Base-by-base conservation (phyloP, 37 sponge, comb jelly and placozoan species). In the Chondrosia reniformis region DNA sequence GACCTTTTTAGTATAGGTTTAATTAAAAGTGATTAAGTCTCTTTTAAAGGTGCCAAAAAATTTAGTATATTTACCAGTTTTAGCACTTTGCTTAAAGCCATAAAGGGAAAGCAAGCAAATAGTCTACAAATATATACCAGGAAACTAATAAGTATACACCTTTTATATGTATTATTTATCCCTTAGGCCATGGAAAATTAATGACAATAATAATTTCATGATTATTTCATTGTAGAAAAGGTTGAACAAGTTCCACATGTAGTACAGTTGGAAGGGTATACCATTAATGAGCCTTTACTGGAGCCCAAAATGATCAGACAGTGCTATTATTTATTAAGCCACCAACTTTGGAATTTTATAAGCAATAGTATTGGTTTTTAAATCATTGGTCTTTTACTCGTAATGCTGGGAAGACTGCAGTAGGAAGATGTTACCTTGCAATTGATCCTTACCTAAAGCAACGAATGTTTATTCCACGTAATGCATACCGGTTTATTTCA, bases 401-500 rank as follows among this genome's bases (percentile, higher is more conserved):
- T 21, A 44, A 42, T 40, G 38, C 66, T 44, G 63, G 71, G 19
- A 84, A 84, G 46, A 63, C 46, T 24, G 45, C 76, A 76, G 76
- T 84, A 32, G 78, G 84, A 27, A 45, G 49, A 54, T 59, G 76
- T 34, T 84, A 84, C 34, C 43, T 38, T 46, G 57, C 64, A 32
- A 77, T 84, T 27, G 84, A 84, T 77, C 65, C 42, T 5, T 34
- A 10, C 28, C 33, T 80, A 36, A 30, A 80, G n/a, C n/a, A 55
- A 33, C 5, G 36, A 46, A 28, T 59, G 76, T n/a, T n/a, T n/a
- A 36, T 58, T 37, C 78, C 84, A 36, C 71, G 67, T 55, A 84
- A 84, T 66, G 46, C 55, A 52, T 84, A 77, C 61, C 46, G 84
- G 33, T 84, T 76, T 56, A 54, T 84, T 44, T 71, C 76, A 66